A percentile compares a stretch with the other conserved stretches of the same genome.
phyloP scores from a whole-genome alignment of 2,113 vertebrate genomes.

The Accipiter cooperii region DNA sequence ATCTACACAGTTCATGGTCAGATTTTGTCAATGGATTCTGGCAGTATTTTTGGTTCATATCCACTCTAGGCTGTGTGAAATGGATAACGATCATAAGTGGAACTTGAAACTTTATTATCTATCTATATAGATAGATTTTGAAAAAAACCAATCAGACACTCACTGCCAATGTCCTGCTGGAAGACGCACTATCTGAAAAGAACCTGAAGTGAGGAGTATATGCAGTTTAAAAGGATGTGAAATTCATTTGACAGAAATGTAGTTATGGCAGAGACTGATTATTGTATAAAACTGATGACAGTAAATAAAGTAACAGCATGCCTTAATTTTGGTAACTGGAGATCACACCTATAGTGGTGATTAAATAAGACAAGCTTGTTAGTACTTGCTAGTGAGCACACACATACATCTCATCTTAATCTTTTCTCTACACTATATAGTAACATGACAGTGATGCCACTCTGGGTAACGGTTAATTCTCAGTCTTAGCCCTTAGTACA shows the following conservation, averaged over 20 bases:
- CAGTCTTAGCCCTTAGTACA: neutral
- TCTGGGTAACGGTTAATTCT: neutral
- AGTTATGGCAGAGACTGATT: neutral
- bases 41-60: neutral
- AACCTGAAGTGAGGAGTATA: neutral
- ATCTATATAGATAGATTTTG: too few species aligned
- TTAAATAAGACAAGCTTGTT: neutral
- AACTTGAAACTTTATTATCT: neutral
- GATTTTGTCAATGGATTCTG: neutral
- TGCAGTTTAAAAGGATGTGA: neutral
- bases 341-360: neutral
- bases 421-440: neutral
- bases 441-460: neutral
- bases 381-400: neutral
- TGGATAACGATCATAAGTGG: neutral
- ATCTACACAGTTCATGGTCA: neutral
- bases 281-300: neutral
- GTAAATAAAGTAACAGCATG: neutral
- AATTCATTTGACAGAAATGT: neutral
- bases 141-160: neutral
- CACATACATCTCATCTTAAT: neutral
- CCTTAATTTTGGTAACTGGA: neutral
- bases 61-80: neutral
- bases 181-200: neutral
- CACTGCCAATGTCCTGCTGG: neutral